Percentiles rank a stretch among this genome's conserved stretches.
phyloP scores from a whole-genome alignment of 2,113 vertebrate species.

The Aspiorhynchus laticeps region DNA sequence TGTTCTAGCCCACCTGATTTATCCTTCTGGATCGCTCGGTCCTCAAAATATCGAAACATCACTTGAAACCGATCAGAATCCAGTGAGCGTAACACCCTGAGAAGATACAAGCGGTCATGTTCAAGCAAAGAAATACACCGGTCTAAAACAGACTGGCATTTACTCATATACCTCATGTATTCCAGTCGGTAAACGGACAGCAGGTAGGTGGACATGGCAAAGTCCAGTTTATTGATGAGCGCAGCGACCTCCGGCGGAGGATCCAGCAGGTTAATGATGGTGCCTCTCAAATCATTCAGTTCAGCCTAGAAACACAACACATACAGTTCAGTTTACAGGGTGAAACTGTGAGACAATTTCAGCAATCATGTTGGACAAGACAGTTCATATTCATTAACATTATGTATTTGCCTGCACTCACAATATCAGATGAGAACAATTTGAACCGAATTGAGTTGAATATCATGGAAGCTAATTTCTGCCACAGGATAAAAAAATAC shows the following conservation, averaged over 20 bases:
- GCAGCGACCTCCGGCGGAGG: constrained; percentile 92
- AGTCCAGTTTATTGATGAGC: constrained; percentile 96
- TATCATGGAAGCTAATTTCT: too few species aligned
- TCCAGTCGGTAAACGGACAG: constrained; percentile 97
- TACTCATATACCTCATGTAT: constrained; percentile 88
- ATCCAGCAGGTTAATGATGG: constrained; percentile 95
- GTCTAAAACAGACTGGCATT: neutral
- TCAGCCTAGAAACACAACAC: constrained; percentile 80
- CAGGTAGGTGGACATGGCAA: constrained; percentile 97
- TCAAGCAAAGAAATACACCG: too few species aligned
- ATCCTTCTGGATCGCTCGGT: constrained; percentile 98
- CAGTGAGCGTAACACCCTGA: constrained; percentile 87
- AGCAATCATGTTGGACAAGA: neutral
- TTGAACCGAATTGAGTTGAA: too few species aligned
- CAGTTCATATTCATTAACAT: neutral
- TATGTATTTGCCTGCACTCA: neutral
- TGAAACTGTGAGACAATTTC: neutral
- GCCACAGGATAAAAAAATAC: too few species aligned
- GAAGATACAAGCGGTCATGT: neutral
- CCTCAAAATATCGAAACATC: constrained; percentile 98
- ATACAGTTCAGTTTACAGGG: neutral
- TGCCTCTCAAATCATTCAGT: constrained; percentile 90
- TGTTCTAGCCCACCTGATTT: constrained; percentile 85
- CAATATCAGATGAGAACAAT: too few species aligned
- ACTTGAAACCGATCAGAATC: constrained; percentile 97